Conservation (phyloP, 2,797 vertebrate genomes). For the Micropoecilia bifurca region DNA sequence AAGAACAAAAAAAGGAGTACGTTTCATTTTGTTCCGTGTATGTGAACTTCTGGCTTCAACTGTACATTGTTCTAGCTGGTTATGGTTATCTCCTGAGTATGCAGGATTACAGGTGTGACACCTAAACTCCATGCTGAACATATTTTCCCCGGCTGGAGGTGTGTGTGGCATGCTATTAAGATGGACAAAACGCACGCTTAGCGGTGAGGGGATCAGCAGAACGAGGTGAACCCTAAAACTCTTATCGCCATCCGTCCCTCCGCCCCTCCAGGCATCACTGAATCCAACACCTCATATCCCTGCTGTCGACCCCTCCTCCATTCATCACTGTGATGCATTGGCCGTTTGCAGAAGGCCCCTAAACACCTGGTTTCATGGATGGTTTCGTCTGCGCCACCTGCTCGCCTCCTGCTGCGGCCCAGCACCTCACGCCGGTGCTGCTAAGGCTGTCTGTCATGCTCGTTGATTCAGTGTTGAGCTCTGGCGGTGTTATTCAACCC, state of each 20-base stretch:
- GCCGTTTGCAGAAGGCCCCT: slow-evolving; percentile 61
- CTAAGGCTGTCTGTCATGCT: slow-evolving; percentile 64
- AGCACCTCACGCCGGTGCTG: slow-evolving; percentile 63
- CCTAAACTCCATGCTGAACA: slow-evolving; percentile 36
- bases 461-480: slow-evolving; percentile 64
- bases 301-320: slow-evolving; percentile 48
- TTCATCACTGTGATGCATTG: slow-evolving; percentile 65
- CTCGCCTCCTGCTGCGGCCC: slow-evolving; percentile 60
- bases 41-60: background rate
- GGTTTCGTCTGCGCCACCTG: slow-evolving; percentile 60
- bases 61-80: background rate
- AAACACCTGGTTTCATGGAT: slow-evolving; percentile 69
- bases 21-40: background rate
- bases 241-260: slow-evolving; percentile 49
- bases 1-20: background rate
- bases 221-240: slow-evolving; percentile 23
- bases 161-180: slow-evolving; percentile 41
- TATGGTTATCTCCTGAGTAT: slow-evolving; percentile 9
- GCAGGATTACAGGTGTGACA: slow-evolving; percentile 23
- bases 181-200: slow-evolving; percentile 10
- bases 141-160: slow-evolving; percentile 47
- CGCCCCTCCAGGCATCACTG: slow-evolving; percentile 54
- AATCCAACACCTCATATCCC: slow-evolving; percentile 34
- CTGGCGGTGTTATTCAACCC: background rate
- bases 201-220: slow-evolving; percentile 34